Evolutionary conservation across 2,113 vertebrate species (phyloP).

Genomic region (Suricata suricatta): DNA sequence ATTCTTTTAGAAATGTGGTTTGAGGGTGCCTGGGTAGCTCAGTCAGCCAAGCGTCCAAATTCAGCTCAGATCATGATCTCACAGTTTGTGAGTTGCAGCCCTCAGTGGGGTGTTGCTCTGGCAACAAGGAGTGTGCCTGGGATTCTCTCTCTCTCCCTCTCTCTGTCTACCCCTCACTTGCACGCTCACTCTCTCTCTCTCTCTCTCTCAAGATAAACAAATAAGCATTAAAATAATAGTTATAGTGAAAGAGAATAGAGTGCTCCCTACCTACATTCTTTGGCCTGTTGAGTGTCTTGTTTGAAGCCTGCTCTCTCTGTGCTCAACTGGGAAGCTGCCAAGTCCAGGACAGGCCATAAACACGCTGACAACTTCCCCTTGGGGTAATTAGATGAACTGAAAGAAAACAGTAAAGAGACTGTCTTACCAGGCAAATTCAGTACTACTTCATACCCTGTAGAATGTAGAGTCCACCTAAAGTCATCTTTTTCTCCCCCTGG

Average conservation of each 20-base stretch:
- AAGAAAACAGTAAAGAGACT: neutral
- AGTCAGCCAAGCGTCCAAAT: too few relatives aligned
- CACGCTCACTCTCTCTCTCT: too few relatives aligned
- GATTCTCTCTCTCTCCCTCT: too few relatives aligned
- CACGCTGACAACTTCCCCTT: neutral
- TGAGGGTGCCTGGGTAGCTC: too few relatives aligned
- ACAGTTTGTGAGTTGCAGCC: too few relatives aligned
- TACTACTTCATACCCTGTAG: neutral
- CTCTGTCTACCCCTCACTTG: too few relatives aligned
- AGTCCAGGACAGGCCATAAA: neutral
- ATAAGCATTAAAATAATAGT: neutral
- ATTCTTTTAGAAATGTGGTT: conserved; percentile 30
- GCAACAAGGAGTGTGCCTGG: too few relatives aligned
- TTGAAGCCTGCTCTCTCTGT: conserved; percentile 7
- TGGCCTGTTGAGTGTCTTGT: neutral
- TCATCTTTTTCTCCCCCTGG: neutral
- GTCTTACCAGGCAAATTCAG: neutral
- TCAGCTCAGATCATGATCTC: too few relatives aligned
- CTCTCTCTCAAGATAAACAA: too few relatives aligned
- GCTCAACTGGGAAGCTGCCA: conserved; percentile 25
- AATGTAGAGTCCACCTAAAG: neutral
- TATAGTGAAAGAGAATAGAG: neutral
- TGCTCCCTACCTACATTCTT: neutral
- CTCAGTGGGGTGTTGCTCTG: too few relatives aligned
- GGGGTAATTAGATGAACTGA: neutral